Evolutionary conservation across 2,888 invertebrate species (phyloP).

Genomic region (Perizoma affinitatum): DNA sequence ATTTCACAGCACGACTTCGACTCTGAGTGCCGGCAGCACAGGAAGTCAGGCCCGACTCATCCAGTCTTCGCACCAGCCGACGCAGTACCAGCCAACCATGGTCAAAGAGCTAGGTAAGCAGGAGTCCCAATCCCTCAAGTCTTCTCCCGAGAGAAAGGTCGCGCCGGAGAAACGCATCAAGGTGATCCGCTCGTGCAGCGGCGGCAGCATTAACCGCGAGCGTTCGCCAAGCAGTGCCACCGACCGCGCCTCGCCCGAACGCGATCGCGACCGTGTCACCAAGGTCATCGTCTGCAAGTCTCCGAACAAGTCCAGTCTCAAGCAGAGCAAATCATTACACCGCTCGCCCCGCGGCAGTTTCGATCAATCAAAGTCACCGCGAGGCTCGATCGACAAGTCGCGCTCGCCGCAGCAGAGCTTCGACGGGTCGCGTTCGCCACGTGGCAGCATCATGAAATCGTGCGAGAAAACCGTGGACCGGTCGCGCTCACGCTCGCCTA

Average conservation of each 20-base stretch:
- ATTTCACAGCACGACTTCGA: conserved; percentile 93
- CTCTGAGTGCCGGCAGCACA: conserved; percentile 96
- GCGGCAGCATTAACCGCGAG: conserved; percentile 75
- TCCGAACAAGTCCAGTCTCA: conserved; percentile 77
- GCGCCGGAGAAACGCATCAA: conserved; percentile 71
- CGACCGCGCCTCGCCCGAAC: conserved; percentile 65
- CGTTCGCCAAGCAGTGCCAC: conserved; percentile 68
- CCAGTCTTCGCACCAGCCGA: conserved; percentile 96
- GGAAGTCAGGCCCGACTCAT: conserved; percentile 96
- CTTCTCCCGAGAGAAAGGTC: conserved; percentile 73
- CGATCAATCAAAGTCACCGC: conserved; percentile 76
- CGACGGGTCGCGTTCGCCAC: conserved; percentile 77
- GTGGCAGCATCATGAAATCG: conserved; percentile 79
- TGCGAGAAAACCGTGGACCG: conserved; percentile 75
- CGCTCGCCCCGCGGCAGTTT: conserved; percentile 84
- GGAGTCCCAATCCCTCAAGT: conserved; percentile 80
- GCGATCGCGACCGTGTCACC: conserved; percentile 76
- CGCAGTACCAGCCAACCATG: conserved; percentile 94
- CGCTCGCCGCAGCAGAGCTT: conserved; percentile 84
- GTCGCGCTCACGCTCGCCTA: conserved; percentile 73
- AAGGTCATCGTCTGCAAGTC: conserved; percentile 81
- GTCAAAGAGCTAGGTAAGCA: conserved; percentile 95
- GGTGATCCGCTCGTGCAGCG: conserved; percentile 83
- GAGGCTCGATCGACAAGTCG: conserved; percentile 83
- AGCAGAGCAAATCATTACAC: conserved; percentile 69